A percentile compares a stretch with the other conserved stretches of the same genome.
phyloP scores from a whole-genome alignment of 2,888 invertebrate genomes.

The Sesamia inferens region DNA sequence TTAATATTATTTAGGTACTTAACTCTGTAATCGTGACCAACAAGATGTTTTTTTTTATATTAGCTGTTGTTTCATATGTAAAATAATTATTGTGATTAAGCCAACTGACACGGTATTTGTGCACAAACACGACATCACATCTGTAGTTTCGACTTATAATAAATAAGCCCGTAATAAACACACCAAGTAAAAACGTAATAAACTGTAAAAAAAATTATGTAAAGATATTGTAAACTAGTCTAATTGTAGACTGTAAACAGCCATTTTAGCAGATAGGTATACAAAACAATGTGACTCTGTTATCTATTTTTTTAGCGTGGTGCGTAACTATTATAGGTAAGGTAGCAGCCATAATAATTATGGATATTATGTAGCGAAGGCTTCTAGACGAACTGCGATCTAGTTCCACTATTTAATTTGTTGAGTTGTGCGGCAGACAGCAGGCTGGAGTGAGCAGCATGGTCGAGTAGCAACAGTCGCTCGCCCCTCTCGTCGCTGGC shows the following conservation, averaged over 20 bases:
- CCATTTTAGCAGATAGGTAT: slow-evolving; percentile 18
- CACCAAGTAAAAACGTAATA: slow-evolving; percentile 26
- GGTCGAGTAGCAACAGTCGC: slow-evolving; percentile 82
- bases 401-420: slow-evolving; percentile 82
- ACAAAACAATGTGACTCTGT: slow-evolving; percentile 29
- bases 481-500: slow-evolving; percentile 82
- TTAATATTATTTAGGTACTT: slow-evolving; percentile 12
- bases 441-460: slow-evolving; percentile 85
- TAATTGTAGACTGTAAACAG: slow-evolving; percentile 39
- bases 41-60: slow-evolving; percentile 19
- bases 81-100: slow-evolving; percentile 17
- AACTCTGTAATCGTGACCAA: slow-evolving; percentile 19
- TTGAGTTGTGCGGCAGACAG: slow-evolving; percentile 85
- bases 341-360: slow-evolving; percentile 37
- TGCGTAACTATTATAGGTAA: slow-evolving; percentile 53
- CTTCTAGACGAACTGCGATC: slow-evolving; percentile 83
- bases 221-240: slow-evolving; percentile 38
- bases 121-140: slow-evolving; percentile 30
- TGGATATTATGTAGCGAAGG: slow-evolving; percentile 37
- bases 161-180: slow-evolving; percentile 21
- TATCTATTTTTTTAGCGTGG: slow-evolving; percentile 42
- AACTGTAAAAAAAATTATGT: slow-evolving; percentile 21
- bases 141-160: neutral
- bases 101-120: slow-evolving; percentile 27
- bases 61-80: slow-evolving; percentile 11